Evolutionary conservation across 2,113 vertebrate genomes (phyloP).

Genomic region (Neotoma lepida): DNA sequence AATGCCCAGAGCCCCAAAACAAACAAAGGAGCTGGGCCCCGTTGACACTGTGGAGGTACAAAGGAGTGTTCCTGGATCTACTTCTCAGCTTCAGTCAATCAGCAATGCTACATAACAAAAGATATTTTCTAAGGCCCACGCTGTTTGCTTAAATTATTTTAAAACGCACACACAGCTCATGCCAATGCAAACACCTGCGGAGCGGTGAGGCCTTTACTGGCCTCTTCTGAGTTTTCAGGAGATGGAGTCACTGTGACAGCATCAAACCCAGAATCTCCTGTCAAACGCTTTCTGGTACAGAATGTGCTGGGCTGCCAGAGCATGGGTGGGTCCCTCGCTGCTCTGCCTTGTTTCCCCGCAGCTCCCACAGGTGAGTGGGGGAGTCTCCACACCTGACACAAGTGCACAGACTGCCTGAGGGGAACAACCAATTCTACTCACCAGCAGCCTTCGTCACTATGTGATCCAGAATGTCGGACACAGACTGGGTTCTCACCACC

Average conservation of each 20-base stretch:
- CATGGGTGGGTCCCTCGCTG: background rate
- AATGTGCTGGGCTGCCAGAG: slow-evolving; percentile 38
- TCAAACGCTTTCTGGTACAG: slow-evolving; percentile 37
- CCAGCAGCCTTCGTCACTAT: background rate
- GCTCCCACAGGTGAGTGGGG: background rate
- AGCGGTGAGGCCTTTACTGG: slow-evolving; percentile 22
- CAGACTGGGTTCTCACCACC: background rate
- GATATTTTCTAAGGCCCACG: slow-evolving; percentile 57
- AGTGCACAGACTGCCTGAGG: background rate
- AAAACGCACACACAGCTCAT: slow-evolving; percentile 52
- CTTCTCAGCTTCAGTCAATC: slow-evolving; percentile 45
- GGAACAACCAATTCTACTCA: background rate
- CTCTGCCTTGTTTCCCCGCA: background rate
- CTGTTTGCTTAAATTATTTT: slow-evolving; percentile 71
- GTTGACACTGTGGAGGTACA: slow-evolving; percentile 51
- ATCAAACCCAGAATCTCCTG: slow-evolving; percentile 35
- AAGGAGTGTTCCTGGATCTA: slow-evolving; percentile 60
- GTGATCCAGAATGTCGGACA: background rate
- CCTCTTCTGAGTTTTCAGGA: slow-evolving; percentile 58
- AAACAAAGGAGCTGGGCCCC: slow-evolving; percentile 23
- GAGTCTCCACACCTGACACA: background rate
- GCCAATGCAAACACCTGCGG: slow-evolving; percentile 70
- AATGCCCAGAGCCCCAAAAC: slow-evolving; percentile 46
- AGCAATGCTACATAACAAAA: slow-evolving; percentile 65
- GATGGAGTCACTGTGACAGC: background rate